Percentiles rank a stretch among this genome's conserved stretches.
These are phyloP conservation scores for Hystrix brachyura DNA, from an alignment of 2,113 vertebrate species.

Conservation along the genomic window DNA sequence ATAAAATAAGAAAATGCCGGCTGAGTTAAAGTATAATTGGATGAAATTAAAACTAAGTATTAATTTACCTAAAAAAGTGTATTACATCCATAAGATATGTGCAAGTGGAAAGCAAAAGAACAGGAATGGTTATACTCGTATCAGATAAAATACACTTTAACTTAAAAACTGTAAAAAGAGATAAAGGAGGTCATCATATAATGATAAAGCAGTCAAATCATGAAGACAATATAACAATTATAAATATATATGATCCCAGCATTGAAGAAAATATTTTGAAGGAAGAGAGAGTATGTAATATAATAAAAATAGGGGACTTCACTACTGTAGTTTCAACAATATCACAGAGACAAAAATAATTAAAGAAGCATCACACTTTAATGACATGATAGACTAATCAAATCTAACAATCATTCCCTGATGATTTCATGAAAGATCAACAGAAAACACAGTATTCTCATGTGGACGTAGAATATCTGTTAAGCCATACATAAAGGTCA, in stretches of 20 bases:
- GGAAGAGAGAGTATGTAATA: not conserved
- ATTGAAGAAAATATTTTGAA: not conserved
- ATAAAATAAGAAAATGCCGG: not conserved
- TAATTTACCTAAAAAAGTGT: not conserved
- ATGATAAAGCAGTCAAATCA: not conserved
- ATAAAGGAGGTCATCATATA: not conserved
- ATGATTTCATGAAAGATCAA: not conserved
- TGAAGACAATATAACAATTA: not conserved
- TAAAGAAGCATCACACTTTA: not conserved
- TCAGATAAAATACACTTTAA: not conserved
- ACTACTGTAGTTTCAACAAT: not conserved
- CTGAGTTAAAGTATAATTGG: not conserved
- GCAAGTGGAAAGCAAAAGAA: not conserved
- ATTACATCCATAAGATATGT: not conserved
- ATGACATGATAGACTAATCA: not conserved
- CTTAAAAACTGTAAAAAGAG: not conserved
- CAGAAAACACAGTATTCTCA: not conserved
- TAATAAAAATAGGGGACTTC: not conserved
- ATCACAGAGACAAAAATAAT: not conserved
- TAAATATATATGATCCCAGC: not conserved
- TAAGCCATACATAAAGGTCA: not conserved
- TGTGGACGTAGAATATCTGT: not conserved
- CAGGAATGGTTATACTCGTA: not conserved
- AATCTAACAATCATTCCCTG: not conserved
- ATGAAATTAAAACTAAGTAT: not conserved